A percentile compares a stretch with the other conserved stretches of the same genome.
These are phyloP conservation scores for Habrosyne pyritoides DNA, from an alignment of 2,888 invertebrate genomes.

Conservation along the genomic window DNA sequence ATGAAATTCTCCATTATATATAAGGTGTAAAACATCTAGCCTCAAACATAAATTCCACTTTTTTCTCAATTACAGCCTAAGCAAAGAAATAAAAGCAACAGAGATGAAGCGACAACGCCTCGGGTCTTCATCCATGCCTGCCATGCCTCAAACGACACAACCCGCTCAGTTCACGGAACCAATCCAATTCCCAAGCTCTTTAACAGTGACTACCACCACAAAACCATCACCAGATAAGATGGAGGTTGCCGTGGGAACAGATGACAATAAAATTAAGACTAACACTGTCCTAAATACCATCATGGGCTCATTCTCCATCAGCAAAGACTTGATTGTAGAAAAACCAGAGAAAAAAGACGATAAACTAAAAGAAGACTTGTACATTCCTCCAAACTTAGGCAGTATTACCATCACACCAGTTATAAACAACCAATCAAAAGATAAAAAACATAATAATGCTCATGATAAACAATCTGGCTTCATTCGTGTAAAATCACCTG, in stretches of 20 bases:
- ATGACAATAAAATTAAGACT: slow-evolving; percentile 44
- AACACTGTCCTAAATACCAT: slow-evolving; percentile 49
- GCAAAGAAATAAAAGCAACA: slow-evolving; percentile 66
- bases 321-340: slow-evolving; percentile 63
- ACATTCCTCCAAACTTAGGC: slow-evolving; percentile 71
- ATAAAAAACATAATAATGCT: slow-evolving; percentile 42
- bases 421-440: slow-evolving; percentile 46
- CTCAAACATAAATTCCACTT: no score
- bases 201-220: slow-evolving; percentile 69
- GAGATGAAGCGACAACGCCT: slow-evolving; percentile 64
- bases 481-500: slow-evolving; percentile 74
- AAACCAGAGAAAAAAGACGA: slow-evolving; percentile 55
- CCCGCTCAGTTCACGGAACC: slow-evolving; percentile 51
- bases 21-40: no score
- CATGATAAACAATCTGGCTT: slow-evolving; percentile 52
- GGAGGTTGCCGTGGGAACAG: slow-evolving; percentile 25
- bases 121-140: slow-evolving; percentile 44
- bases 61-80: slow-evolving; percentile 61
- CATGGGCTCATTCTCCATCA: slow-evolving; percentile 51
- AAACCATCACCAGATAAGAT: slow-evolving; percentile 38
- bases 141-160: slow-evolving; percentile 13
- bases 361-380: slow-evolving; percentile 60
- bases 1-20: no score
- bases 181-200: slow-evolving; percentile 72
- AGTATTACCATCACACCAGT: slow-evolving; percentile 78